Evolutionary conservation across 2,113 vertebrate species (phyloP).

Genomic region (Aythya baeri): DNA sequence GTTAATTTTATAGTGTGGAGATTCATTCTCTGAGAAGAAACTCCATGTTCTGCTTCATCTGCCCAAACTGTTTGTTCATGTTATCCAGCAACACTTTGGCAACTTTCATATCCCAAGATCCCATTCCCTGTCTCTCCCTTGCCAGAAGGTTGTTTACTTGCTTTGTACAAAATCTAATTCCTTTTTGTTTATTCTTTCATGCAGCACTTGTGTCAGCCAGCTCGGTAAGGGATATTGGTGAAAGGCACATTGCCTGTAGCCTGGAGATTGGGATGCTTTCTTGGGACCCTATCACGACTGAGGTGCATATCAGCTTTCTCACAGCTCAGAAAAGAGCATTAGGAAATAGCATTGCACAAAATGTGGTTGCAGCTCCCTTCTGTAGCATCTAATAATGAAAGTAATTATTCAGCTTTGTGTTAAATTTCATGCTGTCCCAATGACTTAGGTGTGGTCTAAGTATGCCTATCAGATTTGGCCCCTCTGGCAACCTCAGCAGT

Average conservation of each 20-base stretch:
- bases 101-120: neutral
- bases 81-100: neutral
- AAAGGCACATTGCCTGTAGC: neutral
- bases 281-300: neutral
- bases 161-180: neutral
- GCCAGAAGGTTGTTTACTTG: neutral
- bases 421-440: neutral
- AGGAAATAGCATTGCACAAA: neutral
- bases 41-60: neutral
- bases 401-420: neutral
- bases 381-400: neutral
- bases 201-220: neutral
- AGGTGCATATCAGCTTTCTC: neutral
- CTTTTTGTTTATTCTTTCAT: neutral
- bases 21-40: neutral
- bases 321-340: neutral
- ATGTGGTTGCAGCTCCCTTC: neutral
- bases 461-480: neutral
- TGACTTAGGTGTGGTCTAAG: neutral
- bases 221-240: neutral
- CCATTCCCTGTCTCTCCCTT: neutral
- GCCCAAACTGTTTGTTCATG: neutral
- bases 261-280: neutral
- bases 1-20: neutral
- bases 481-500: neutral